phyloP scores from a whole-genome alignment of 2,113 vertebrate genomes.

The Mormyrus iriodes region DNA sequence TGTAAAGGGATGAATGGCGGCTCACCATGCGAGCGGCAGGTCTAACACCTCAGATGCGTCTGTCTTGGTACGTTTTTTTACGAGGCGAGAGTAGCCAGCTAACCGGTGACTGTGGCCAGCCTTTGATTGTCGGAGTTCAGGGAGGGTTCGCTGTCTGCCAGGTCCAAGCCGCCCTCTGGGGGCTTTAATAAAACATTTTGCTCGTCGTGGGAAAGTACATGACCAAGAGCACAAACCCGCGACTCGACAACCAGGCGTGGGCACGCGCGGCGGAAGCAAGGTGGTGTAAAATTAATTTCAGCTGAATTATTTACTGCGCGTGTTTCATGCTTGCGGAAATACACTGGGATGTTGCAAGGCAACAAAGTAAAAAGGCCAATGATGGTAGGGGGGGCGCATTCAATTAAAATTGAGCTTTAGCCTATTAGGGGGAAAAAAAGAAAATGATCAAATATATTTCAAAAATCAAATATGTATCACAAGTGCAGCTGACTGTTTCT shows the following conservation, averaged over 20 bases:
- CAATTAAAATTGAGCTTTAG: constrained; percentile 66
- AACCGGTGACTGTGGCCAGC: constrained; percentile 49
- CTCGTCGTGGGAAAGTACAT: constrained; percentile 74
- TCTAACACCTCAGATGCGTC: constrained; percentile 63
- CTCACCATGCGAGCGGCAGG: constrained; percentile 48
- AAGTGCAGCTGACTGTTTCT: constrained; percentile 51
- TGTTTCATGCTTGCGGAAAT: constrained; percentile 71
- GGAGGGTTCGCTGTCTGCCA: constrained; percentile 63
- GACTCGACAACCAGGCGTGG: constrained; percentile 74
- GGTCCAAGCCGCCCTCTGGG: constrained; percentile 62
- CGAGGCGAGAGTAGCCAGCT: constrained; percentile 50
- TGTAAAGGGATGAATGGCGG: constrained; percentile 48
- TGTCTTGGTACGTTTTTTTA: constrained; percentile 38
- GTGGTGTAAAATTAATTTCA: constrained; percentile 70
- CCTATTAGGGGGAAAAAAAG: constrained; percentile 53
- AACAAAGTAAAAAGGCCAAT: constrained; percentile 37
- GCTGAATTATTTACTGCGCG: constrained; percentile 77
- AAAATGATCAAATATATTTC: constrained; percentile 63
- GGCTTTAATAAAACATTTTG: constrained; percentile 76
- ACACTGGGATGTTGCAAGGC: constrained; percentile 52
- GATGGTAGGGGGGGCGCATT: constrained; percentile 51
- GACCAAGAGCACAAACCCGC: constrained; percentile 70
- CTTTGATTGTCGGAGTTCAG: constrained; percentile 67
- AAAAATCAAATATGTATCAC: constrained; percentile 65
- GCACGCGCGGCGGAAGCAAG: constrained; percentile 66